Conservation (phyloP, 2,797 vertebrate species). For the Prunella strophiata region DNA sequence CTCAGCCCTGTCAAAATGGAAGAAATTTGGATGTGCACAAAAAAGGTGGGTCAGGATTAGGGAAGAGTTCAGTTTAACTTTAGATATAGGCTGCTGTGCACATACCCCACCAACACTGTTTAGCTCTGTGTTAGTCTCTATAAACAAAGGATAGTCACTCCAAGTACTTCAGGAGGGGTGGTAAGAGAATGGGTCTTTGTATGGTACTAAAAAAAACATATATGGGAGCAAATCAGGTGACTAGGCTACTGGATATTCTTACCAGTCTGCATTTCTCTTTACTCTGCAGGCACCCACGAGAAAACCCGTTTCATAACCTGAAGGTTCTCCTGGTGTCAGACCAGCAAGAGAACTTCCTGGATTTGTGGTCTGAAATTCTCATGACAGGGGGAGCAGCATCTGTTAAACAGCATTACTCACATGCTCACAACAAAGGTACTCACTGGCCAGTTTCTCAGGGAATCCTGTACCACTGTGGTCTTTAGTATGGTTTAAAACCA, state of each 20-base stretch:
- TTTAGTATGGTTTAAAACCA: neutral
- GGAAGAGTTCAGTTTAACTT: neutral
- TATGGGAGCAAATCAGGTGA: neutral
- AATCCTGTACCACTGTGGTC: neutral
- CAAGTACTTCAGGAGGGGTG: neutral
- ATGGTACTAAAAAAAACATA: neutral
- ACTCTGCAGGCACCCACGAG: constrained; percentile 87
- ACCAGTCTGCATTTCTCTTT: neutral
- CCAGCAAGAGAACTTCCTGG: constrained; percentile 81
- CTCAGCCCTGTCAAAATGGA: neutral
- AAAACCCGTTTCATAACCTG: constrained; percentile 88
- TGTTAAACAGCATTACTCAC: constrained; percentile 83
- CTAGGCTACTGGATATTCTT: neutral
- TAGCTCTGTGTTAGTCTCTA: neutral
- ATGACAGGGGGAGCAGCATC: constrained; percentile 87
- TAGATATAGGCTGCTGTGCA: neutral
- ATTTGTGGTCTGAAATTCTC: constrained; percentile 91
- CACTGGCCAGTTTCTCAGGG: neutral
- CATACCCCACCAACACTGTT: neutral
- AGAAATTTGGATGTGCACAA: neutral
- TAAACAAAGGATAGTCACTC: neutral
- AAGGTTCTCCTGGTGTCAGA: constrained; percentile 89
- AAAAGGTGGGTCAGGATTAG: neutral
- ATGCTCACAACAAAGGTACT: constrained; percentile 84
- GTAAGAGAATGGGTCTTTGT: neutral